Conservation (phyloP, 2,888 invertebrate genomes). For the Tetrapedia diversipes region DNA sequence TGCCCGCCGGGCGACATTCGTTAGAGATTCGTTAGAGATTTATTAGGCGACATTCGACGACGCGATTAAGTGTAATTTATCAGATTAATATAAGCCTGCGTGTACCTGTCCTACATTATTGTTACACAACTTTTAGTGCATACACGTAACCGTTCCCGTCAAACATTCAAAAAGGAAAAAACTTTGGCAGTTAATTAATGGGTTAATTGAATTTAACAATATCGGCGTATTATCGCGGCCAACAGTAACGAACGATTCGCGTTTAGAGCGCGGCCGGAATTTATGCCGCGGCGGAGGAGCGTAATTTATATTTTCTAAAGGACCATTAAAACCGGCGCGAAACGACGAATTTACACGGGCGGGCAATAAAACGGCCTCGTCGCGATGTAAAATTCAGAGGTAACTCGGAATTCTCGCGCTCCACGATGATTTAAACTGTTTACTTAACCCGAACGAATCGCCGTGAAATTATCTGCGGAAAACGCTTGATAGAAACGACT, state of each 20-base stretch:
- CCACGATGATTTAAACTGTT: conserved; percentile 40
- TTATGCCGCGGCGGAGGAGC: conserved; percentile 16
- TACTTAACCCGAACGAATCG: conserved; percentile 18
- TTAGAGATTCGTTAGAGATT: no score
- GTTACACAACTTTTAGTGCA: no score
- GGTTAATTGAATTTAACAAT: conserved; percentile 31
- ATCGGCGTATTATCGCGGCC: conserved; percentile 21
- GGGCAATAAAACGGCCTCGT: conserved; percentile 17
- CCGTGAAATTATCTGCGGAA: conserved; percentile 14
- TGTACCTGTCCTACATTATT: no score
- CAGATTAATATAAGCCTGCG: no score
- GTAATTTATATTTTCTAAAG: conserved; percentile 50
- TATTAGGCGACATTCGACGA: no score
- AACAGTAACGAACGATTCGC: conserved; percentile 18
- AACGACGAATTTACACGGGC: conserved; percentile 29
- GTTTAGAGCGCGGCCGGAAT: conserved; percentile 5
- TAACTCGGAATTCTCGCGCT: conserved; percentile 5
- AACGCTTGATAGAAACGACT: background rate
- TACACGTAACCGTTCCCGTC: no score
- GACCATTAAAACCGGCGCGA: conserved; percentile 37
- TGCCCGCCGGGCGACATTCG: no score
- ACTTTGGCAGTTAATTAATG: conserved; percentile 35
- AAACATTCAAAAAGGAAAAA: no score
- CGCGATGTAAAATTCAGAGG: conserved; percentile 37
- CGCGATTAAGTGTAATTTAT: no score